Base-by-base conservation (phyloP, 2,888 invertebrate species). In the Graphium colonna region DNA sequence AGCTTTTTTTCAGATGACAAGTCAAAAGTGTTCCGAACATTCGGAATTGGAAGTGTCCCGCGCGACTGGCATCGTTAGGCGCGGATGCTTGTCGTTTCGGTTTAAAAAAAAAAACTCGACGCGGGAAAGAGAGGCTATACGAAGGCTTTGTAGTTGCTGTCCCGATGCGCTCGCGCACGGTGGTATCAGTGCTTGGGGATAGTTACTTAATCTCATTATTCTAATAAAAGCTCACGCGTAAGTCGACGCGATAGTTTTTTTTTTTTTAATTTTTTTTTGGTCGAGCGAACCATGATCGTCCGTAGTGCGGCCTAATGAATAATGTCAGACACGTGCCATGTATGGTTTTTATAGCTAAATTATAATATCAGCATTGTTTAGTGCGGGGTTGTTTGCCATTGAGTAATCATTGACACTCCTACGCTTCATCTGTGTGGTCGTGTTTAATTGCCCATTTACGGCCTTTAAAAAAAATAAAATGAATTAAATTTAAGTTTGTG, bases 191-290 rank as follows among this genome's bases (percentile, higher is more conserved):
- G 81, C 86, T 86, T 83, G 77, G 80, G 84, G 80, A 86, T 82
- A 82, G 79, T 70, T 75, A 73, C 82, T 80, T 85, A 85, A 83
- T 85, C 80, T 82, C 79, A 49, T 53, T 50, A 87, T 86, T 86
- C 82, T 80, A 82, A 86, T 86, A 86, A 85, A 86, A 88, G 85
- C 85, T 85, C 71, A 83, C 87, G 84, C 83, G 82, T 79, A 80
- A 77, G 82, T 84, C 81, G 82, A 79, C 75, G 68, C 10, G 36
- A 13, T 36, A 12, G 9, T n/a, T 36, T 36, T 36, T 10, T 36
- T 36, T 36, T 36, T n/a, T 67, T 77, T 73, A 66, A 71, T 79
- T 77, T 76, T 76, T 81, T 79, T 79, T 77, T 75, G 51, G 64
- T 68, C n/a, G 16, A 64, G 58, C 64, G 56, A 65, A 68, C 64